These are phyloP conservation scores for Acleris cristana DNA, from an alignment of 2,888 invertebrate species.

Conservation along the genomic window DNA sequence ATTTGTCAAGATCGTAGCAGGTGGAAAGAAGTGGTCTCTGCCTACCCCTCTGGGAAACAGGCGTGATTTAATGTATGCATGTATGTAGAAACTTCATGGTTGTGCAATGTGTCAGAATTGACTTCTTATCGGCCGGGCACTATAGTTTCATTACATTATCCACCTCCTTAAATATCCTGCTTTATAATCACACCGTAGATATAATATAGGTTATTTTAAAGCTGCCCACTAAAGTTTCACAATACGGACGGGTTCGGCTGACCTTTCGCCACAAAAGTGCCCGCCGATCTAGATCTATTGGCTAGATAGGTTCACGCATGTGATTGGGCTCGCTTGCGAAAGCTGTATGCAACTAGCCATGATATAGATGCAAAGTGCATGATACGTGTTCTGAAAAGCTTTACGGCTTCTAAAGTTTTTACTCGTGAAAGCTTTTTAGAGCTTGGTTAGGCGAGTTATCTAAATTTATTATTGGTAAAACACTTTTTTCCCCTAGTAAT, in stretches of 20 bases:
- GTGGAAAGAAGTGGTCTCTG: too few relatives aligned
- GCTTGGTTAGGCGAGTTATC: too few relatives aligned
- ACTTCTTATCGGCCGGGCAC: too few relatives aligned
- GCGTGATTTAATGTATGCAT: too few relatives aligned
- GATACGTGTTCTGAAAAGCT: conserved; percentile 18
- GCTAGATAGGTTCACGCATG: conserved; percentile 60
- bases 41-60: too few relatives aligned
- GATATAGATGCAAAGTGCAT: conserved; percentile 34
- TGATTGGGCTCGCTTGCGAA: conserved; percentile 55
- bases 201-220: conserved; percentile 43
- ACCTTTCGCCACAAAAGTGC: conserved; percentile 76
- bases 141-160: too few relatives aligned
- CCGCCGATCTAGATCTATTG: conserved; percentile 68
- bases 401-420: conserved; percentile 4
- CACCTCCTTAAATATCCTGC: too few relatives aligned
- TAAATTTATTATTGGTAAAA: too few relatives aligned
- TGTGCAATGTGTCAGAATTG: too few relatives aligned
- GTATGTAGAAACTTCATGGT: too few relatives aligned
- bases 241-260: conserved; percentile 61
- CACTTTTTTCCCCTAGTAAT: too few relatives aligned
- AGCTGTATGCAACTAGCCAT: conserved; percentile 45
- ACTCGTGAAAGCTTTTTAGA: neutral
- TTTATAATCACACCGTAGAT: neutral
- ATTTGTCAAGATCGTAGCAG: too few relatives aligned
- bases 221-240: conserved; percentile 48